These are phyloP conservation scores for Myiagra hebetior DNA, from an alignment of 2,113 vertebrate species.

Conservation along the genomic window DNA sequence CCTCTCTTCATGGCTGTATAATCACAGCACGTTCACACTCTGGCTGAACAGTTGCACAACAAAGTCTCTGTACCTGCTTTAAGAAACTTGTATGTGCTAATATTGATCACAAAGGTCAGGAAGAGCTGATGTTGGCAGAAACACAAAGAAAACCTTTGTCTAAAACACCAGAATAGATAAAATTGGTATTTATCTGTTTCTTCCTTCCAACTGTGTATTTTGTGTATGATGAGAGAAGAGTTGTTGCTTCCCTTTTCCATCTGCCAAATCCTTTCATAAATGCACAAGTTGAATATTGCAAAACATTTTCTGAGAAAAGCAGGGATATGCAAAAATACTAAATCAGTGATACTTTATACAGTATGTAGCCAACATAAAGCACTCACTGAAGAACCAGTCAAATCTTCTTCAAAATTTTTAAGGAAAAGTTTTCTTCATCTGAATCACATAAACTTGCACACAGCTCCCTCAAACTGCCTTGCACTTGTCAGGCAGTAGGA, in stretches of 20 bases:
- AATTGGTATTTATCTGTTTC: background rate
- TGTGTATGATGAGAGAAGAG: fast-evolving
- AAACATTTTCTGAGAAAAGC: background rate
- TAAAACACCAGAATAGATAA: background rate
- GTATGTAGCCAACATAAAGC: background rate
- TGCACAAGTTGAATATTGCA: background rate
- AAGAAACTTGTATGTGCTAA: background rate
- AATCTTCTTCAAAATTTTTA: background rate
- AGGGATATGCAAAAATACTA: background rate
- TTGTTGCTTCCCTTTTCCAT: background rate
- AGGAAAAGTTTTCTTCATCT: background rate
- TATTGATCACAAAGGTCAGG: background rate
- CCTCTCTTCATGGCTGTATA: background rate
- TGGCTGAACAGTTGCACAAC: background rate
- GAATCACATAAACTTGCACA: background rate
- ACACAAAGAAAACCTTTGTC: background rate
- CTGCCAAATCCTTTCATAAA: background rate
- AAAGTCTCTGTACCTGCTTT: background rate
- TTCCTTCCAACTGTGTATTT: background rate
- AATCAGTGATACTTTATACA: background rate
- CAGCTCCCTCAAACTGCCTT: background rate
- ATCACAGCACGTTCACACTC: background rate
- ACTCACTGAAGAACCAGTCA: background rate
- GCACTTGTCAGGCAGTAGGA: background rate
- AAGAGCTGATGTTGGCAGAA: background rate